phyloP scores from a whole-genome alignment of 2,797 vertebrate species.

The Crypturellus tataupa region DNA sequence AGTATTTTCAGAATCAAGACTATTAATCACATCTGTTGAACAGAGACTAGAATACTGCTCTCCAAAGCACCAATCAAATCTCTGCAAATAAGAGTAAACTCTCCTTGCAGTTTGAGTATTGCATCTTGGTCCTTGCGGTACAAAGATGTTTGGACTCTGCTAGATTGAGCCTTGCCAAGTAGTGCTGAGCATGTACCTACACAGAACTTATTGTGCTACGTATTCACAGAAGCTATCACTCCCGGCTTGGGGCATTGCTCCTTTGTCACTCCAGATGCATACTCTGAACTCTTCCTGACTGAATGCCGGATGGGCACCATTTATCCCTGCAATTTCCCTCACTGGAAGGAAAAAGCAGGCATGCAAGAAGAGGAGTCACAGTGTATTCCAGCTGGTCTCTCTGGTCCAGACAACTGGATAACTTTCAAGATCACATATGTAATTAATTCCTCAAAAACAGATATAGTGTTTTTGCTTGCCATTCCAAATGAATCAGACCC shows the following conservation, averaged over 20 bases:
- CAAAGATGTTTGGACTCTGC: not conserved
- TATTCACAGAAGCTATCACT: not conserved
- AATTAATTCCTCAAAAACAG: not conserved
- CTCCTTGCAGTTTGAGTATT: not conserved
- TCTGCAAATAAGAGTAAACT: not conserved
- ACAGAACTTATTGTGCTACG: not conserved
- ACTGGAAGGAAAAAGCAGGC: not conserved
- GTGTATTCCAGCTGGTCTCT: not conserved
- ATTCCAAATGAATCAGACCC: not conserved
- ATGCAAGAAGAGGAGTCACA: not conserved
- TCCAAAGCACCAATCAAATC: not conserved
- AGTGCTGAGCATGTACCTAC: not conserved
- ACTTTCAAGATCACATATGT: not conserved
- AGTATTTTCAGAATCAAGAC: not conserved
- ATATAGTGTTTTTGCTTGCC: not conserved
- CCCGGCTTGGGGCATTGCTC: accelerated
- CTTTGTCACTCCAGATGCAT: not conserved
- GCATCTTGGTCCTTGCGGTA: not conserved
- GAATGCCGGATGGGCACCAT: not conserved
- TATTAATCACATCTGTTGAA: not conserved
- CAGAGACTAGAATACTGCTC: not conserved
- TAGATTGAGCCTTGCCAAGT: not conserved
- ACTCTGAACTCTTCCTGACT: not conserved
- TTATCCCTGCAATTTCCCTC: not conserved
- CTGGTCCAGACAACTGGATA: not conserved